These are phyloP conservation scores for Silurus aristotelis DNA, from an alignment of 2,797 vertebrate genomes.

Conservation along the genomic window DNA sequence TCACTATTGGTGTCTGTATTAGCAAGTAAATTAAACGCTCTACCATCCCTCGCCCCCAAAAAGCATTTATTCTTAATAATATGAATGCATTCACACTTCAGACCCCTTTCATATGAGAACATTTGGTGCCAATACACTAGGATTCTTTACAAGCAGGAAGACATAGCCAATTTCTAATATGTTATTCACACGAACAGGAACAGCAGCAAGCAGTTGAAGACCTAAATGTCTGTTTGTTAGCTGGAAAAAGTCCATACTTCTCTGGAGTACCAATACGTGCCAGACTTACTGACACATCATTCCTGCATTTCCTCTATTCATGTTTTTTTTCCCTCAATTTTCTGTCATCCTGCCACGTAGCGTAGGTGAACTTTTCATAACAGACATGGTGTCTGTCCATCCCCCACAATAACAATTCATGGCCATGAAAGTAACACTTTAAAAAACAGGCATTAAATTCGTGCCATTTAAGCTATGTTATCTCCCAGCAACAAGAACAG, in stretches of 20 bases:
- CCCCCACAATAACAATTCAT: slow-evolving; percentile 58
- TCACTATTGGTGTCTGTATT: too few relatives aligned
- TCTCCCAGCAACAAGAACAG: slow-evolving; percentile 63
- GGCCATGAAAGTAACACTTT: slow-evolving; percentile 55
- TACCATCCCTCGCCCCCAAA: not conserved
- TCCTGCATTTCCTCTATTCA: slow-evolving; percentile 8
- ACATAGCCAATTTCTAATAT: slow-evolving; percentile 22
- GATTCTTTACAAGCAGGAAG: slow-evolving; percentile 24
- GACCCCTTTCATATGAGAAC: slow-evolving; percentile 13
- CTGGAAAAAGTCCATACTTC: slow-evolving; percentile 32
- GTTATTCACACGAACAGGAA: slow-evolving; percentile 11
- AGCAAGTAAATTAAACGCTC: not conserved
- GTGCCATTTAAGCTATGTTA: slow-evolving; percentile 53
- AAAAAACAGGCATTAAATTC: slow-evolving; percentile 59
- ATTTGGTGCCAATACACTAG: not conserved
- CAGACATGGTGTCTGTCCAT: slow-evolving; percentile 46
- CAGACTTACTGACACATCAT: slow-evolving; percentile 11
- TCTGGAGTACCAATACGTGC: slow-evolving; percentile 8
- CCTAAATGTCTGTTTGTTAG: slow-evolving; percentile 28
- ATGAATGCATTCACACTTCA: not conserved
- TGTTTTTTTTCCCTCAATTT: not conserved
- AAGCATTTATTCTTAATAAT: not conserved
- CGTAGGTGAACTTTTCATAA: slow-evolving; percentile 28
- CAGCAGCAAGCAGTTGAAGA: not conserved
- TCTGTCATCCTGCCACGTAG: slow-evolving; percentile 36